phyloP scores from a whole-genome alignment of 2,797 vertebrate genomes.

The Helarctos malayanus region DNA sequence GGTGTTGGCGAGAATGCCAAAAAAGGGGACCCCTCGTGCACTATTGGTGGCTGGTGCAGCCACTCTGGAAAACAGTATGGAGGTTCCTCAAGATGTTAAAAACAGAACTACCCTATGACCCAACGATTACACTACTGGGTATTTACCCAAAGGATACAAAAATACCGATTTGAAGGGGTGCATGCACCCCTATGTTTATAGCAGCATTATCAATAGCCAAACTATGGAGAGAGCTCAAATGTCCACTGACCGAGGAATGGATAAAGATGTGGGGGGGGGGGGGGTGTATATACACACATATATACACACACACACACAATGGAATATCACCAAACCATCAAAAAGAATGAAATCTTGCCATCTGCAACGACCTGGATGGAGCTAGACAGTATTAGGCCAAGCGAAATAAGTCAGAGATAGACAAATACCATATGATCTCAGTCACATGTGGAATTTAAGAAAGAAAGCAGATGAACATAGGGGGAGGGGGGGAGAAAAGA shows the following conservation, averaged over 20 bases:
- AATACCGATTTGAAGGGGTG: neutral
- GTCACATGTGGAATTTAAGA: neutral
- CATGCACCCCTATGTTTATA: neutral
- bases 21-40: neutral
- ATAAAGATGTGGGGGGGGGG: no score
- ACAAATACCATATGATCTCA: neutral
- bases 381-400: neutral
- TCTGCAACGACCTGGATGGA: neutral
- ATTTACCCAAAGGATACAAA: neutral
- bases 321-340: neutral
- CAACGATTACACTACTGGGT: neutral
- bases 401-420: neutral
- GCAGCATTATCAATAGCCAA: neutral
- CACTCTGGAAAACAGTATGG: neutral
- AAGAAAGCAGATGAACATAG: neutral
- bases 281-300: no score
- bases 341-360: neutral
- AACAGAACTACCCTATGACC: neutral
- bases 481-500: neutral
- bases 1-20: neutral
- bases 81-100: neutral
- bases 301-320: neutral
- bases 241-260: neutral
- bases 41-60: neutral
- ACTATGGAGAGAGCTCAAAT: neutral